Percentiles rank a stretch among this genome's conserved stretches.
phyloP scores from a whole-genome alignment of 92 coral and sea anemone genomes.

The Paragorgia papillata region DNA sequence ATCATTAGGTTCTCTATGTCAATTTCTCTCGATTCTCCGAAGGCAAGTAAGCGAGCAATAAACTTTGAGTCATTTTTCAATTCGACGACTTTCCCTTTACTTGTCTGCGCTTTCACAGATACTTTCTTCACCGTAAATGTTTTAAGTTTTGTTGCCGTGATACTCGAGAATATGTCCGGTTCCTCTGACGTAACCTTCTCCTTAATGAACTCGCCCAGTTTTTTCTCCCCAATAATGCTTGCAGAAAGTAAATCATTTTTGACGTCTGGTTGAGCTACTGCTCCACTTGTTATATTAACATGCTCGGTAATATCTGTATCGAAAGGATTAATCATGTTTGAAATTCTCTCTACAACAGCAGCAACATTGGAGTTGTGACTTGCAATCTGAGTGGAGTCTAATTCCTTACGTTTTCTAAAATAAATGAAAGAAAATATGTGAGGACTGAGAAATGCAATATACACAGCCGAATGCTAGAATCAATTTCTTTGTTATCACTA shows the following conservation, averaged over 20 bases:
- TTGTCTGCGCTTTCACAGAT: constrained; percentile 25
- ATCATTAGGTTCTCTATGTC: constrained; percentile 31
- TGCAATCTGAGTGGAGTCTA: constrained; percentile 37
- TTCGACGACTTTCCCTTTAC: constrained; percentile 38
- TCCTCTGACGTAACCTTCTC: constrained; percentile 31
- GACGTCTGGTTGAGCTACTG: constrained; percentile 27
- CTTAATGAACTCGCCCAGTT: constrained; percentile 22
- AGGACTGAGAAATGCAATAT: background rate
- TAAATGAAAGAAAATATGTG: background rate
- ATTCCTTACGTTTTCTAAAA: constrained; percentile 39
- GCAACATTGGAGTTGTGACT: constrained; percentile 31
- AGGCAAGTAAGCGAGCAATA: constrained; percentile 35
- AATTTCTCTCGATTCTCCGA: constrained; percentile 40
- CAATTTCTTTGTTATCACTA: no score
- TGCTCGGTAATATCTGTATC: constrained; percentile 19
- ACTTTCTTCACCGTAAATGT: constrained; percentile 30
- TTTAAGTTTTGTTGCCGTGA: constrained; percentile 23
- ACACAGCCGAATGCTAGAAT: no score
- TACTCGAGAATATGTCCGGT: constrained; percentile 34
- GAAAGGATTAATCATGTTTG: constrained; percentile 35
- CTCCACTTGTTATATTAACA: constrained; percentile 39
- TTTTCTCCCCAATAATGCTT: constrained; percentile 32
- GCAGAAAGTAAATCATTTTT: constrained; percentile 27
- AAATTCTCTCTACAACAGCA: constrained; percentile 38
- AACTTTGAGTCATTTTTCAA: constrained; percentile 34